Evolutionary conservation across 1,140 invertebrate species (phyloP).

Genomic region (Babylonia areolata): DNA sequence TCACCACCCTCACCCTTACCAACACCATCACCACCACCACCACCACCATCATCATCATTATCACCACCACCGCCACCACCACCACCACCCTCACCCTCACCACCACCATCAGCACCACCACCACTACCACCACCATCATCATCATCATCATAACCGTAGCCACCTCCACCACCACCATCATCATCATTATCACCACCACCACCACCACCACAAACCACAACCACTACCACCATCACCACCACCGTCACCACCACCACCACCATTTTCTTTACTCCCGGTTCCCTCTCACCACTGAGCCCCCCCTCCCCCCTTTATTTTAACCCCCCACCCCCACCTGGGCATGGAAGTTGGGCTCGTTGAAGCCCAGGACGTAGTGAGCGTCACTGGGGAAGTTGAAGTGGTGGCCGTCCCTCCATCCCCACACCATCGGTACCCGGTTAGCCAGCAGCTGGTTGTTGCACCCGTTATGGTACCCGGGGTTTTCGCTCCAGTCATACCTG

Average conservation of each 20-base stretch:
- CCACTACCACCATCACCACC: background rate
- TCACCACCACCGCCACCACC: too few species aligned
- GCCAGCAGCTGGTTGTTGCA: background rate
- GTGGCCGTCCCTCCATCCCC: slow-evolving; percentile 27
- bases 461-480: slow-evolving; percentile 3
- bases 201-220: too few species aligned
- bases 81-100: too few species aligned
- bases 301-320: too few species aligned
- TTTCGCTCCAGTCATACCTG: slow-evolving; percentile 35
- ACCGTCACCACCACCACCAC: background rate
- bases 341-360: slow-evolving; percentile 56
- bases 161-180: too few species aligned
- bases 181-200: too few species aligned
- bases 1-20: too few species aligned
- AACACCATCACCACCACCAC: too few species aligned
- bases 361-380: slow-evolving; percentile 48
- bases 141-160: too few species aligned
- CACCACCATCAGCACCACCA: too few species aligned
- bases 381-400: slow-evolving; percentile 12
- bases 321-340: background rate
- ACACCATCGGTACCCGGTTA: slow-evolving; percentile 50
- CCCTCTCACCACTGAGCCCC: background rate
- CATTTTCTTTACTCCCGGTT: background rate
- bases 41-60: too few species aligned
- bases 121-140: too few species aligned